A percentile compares a stretch with the other conserved stretches of the same genome.
Conservation (phyloP, 1,140 invertebrate species). For the Halictus rubicundus region DNA sequence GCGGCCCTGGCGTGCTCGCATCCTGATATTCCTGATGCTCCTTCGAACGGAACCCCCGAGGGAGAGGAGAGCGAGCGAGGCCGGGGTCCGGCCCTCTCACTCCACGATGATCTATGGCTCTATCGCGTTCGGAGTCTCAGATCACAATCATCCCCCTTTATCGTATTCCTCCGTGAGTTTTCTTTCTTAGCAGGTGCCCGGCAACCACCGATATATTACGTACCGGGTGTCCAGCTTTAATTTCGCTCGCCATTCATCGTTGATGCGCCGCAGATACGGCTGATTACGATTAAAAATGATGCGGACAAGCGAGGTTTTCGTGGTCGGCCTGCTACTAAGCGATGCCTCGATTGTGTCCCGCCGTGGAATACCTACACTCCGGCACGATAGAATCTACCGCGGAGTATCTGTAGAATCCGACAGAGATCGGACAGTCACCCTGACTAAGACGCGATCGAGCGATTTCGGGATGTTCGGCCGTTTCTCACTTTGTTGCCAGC, state of each 20-base stretch:
- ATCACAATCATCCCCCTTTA: conserved; percentile 74
- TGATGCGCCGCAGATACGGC: conserved; percentile 22
- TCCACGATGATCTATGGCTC: conserved; percentile 75
- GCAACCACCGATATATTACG: conserved; percentile 59
- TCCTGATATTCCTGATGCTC: conserved; percentile 53
- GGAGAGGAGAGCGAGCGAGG: conserved; percentile 48
- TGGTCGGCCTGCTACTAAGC: not conserved
- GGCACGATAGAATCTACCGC: not conserved
- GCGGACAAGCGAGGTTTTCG: not conserved
- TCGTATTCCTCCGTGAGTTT: conserved; percentile 70
- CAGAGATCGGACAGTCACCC: not conserved
- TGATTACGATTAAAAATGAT: conserved; percentile 19
- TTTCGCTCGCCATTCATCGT: conserved; percentile 35
- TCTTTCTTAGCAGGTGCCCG: conserved; percentile 69
- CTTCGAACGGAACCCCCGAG: conserved; percentile 58
- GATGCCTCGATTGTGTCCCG: not conserved
- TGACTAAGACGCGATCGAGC: not conserved
- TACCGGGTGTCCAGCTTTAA: conserved; percentile 65
- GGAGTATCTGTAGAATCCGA: not conserved
- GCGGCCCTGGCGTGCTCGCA: conserved; percentile 61
- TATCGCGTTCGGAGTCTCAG: conserved; percentile 72
- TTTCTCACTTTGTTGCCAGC: not conserved
- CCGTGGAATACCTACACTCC: too few species aligned
- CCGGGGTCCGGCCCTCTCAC: conserved; percentile 39
- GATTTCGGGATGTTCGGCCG: not conserved